Evolutionary conservation across 2,888 invertebrate genomes (phyloP).

Genomic region (Lasioglossum lativentre): DNA sequence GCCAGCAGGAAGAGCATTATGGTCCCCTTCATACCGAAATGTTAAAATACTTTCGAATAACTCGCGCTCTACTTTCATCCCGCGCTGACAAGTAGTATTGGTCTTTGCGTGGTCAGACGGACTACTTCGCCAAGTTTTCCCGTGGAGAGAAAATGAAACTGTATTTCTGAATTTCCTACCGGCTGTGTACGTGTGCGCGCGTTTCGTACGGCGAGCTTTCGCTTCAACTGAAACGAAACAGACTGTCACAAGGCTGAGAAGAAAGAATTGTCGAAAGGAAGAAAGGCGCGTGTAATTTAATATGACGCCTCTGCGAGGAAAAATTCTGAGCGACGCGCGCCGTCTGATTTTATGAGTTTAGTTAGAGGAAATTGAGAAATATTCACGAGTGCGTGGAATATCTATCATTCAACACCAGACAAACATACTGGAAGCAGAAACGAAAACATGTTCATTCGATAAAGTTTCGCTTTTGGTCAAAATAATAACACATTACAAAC

Average conservation of each 20-base stretch:
- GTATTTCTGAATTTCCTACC: constrained; percentile 4
- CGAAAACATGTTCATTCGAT: background rate
- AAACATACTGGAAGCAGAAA: background rate
- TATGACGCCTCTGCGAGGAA: background rate
- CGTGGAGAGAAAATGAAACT: background rate
- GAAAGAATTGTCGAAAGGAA: background rate
- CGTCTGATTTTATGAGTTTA: background rate
- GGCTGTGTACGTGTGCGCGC: background rate
- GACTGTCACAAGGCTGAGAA: background rate
- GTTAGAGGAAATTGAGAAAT: background rate
- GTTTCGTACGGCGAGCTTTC: background rate
- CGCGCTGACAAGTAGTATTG: constrained; percentile 25
- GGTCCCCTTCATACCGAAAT: background rate
- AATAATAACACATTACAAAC: background rate
- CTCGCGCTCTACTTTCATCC: constrained; percentile 9
- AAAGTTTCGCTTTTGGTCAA: background rate
- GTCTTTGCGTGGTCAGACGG: constrained; percentile 22
- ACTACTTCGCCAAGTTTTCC: background rate
- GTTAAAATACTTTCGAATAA: constrained; percentile 3
- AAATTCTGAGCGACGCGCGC: constrained; percentile 3
- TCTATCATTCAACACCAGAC: background rate
- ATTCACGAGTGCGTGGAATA: background rate
- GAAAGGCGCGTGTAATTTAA: constrained; percentile 8
- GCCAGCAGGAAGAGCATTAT: background rate
- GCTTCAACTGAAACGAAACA: background rate